A percentile compares a stretch with the other conserved stretches of the same genome.
phyloP scores from a whole-genome alignment of 92 coral and sea anemone genomes.

The Bergia puertoricense region DNA sequence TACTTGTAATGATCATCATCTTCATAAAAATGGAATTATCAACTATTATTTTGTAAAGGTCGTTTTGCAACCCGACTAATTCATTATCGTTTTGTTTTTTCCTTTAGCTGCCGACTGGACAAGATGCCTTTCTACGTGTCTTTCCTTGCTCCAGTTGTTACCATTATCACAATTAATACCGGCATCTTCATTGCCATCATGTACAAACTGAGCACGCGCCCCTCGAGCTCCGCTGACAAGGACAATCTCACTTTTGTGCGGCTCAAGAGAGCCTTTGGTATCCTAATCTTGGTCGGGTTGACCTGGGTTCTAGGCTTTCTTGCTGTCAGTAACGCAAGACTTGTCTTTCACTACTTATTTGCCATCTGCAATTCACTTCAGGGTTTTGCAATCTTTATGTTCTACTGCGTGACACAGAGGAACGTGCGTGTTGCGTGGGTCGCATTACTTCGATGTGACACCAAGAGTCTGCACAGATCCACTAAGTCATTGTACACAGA shows the following conservation, averaged over 20 bases:
- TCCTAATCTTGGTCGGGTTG: slow-evolving; percentile 89
- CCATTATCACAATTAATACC: slow-evolving; percentile 78
- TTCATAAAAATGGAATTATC: too few species aligned
- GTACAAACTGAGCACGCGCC: slow-evolving; percentile 97
- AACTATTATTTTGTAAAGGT: too few species aligned
- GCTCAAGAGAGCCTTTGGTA: slow-evolving; percentile 93
- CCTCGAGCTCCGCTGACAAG: slow-evolving; percentile 86
- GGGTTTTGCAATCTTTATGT: slow-evolving; percentile 92
- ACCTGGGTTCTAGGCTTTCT: slow-evolving; percentile 96
- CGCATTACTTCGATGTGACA: slow-evolving; percentile 88
- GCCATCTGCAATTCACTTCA: slow-evolving; percentile 88
- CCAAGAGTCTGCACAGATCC: slow-evolving; percentile 70
- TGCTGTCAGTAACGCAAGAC: slow-evolving; percentile 84
- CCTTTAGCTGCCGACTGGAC: slow-evolving; percentile 90
- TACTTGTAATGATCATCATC: too few species aligned
- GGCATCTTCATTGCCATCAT: slow-evolving; percentile 76
- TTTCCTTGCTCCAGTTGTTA: slow-evolving; percentile 84
- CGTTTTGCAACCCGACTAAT: background rate
- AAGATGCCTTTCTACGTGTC: slow-evolving; percentile 88
- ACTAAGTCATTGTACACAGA: slow-evolving; percentile 82
- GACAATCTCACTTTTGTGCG: slow-evolving; percentile 75
- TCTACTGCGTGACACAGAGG: slow-evolving; percentile 93
- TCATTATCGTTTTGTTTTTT: background rate
- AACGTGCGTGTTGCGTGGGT: slow-evolving; percentile 97
- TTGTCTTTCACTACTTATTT: slow-evolving; percentile 84